Conservation (phyloP, 2,797 vertebrate genomes). For the Argyrosomus regius region DNA sequence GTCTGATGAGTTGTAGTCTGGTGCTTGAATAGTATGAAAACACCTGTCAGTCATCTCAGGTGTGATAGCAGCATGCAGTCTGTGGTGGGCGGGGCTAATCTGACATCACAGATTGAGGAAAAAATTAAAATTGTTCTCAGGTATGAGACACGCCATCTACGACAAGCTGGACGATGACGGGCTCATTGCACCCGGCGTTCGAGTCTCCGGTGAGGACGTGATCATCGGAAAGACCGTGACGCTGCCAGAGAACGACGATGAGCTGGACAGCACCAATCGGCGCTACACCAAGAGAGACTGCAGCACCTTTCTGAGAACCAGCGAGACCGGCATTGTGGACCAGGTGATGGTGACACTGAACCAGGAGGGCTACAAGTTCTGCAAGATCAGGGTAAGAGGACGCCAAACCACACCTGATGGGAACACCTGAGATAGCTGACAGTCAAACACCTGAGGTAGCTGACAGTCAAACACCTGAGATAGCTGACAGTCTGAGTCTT, state of each 20-base stretch:
- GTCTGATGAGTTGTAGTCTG: not conserved
- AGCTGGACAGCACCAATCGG: conserved; percentile 93
- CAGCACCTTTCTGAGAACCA: conserved; percentile 97
- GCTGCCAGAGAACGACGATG: conserved; percentile 95
- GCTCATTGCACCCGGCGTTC: conserved; percentile 95
- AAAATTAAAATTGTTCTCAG: conserved; percentile 68
- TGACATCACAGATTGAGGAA: not conserved
- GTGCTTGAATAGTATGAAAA: not conserved
- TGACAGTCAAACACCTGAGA: not conserved
- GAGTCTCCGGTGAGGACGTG: conserved; percentile 97
- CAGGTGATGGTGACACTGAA: conserved; percentile 99
- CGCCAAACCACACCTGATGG: not conserved
- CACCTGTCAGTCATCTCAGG: not conserved
- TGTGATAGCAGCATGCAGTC: not conserved
- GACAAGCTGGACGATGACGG: conserved; percentile 98
- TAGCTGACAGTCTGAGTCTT: not conserved
- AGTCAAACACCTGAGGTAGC: not conserved
- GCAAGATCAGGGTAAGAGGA: conserved; percentile 95
- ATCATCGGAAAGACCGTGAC: conserved; percentile 99
- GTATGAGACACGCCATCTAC: conserved; percentile 98
- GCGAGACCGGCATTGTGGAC: conserved; percentile 98
- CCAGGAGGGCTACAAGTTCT: conserved; percentile 99
- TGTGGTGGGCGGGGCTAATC: not conserved
- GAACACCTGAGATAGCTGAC: not conserved
- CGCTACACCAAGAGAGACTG: conserved; percentile 98